phyloP scores from a whole-genome alignment of 2,113 vertebrate genomes.

The Ciconia maguari region DNA sequence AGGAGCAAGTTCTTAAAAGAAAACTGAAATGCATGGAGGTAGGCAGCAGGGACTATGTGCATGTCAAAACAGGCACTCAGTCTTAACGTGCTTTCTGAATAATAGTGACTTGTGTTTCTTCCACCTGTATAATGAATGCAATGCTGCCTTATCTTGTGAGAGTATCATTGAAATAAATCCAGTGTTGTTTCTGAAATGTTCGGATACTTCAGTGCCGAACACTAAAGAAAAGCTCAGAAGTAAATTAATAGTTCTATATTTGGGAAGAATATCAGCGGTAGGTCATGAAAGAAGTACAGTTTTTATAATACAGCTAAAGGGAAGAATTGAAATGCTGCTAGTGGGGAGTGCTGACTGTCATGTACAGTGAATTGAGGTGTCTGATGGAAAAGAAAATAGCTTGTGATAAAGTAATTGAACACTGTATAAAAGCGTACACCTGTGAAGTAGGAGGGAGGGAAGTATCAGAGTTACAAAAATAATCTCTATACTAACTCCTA shows the following conservation, averaged over 20 bases:
- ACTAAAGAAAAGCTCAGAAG: neutral
- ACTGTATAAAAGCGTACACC: neutral
- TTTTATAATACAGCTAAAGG: neutral
- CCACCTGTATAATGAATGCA: neutral
- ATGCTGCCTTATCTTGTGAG: neutral
- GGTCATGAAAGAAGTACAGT: neutral
- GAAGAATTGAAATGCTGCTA: neutral
- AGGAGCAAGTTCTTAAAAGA: neutral
- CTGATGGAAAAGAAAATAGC: neutral
- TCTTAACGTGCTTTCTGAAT: neutral
- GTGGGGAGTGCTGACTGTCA: neutral
- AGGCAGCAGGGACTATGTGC: neutral
- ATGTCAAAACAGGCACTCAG: rapidly evolving
- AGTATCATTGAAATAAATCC: neutral
- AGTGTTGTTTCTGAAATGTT: neutral
- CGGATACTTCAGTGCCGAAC: neutral
- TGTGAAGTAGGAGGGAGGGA: neutral
- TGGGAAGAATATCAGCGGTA: rapidly evolving
- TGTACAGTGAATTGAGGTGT: neutral
- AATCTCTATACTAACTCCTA: neutral
- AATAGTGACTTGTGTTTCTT: neutral
- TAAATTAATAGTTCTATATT: neutral
- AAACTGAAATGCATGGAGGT: neutral
- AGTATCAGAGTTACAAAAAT: neutral
- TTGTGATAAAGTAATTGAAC: neutral